These are phyloP conservation scores for Pionites leucogaster DNA, from an alignment of 2,113 vertebrate species.

Conservation along the genomic window DNA sequence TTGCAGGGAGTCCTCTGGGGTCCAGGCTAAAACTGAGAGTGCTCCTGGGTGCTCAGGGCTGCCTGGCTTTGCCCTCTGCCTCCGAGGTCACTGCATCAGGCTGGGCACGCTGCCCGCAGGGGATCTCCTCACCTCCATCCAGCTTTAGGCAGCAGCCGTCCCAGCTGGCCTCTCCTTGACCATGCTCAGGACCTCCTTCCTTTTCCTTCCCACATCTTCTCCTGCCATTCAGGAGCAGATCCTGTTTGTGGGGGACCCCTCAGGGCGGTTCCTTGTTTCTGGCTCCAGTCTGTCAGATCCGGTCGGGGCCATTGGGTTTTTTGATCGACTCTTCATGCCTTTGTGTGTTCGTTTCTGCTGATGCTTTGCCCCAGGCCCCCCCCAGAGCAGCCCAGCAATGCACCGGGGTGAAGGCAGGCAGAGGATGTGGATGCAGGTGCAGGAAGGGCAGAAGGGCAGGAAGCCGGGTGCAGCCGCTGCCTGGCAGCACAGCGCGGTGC, in stretches of 20 bases:
- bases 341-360: background rate
- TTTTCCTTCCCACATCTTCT: constrained; percentile 17
- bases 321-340: background rate
- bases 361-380: background rate
- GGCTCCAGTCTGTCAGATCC: background rate
- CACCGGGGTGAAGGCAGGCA: background rate
- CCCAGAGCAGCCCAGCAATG: background rate
- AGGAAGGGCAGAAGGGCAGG: background rate
- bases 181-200: background rate
- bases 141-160: accelerated
- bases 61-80: background rate
- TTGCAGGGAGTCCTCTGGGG: background rate
- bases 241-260: background rate
- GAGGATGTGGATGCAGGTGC: background rate
- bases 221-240: background rate
- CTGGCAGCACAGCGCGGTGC: accelerated
- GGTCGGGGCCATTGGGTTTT: accelerated
- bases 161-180: background rate
- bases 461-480: accelerated
- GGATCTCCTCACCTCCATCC: background rate
- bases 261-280: background rate
- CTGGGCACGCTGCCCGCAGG: accelerated
- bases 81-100: background rate
- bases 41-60: background rate
- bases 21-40: background rate